Evolutionary conservation across 2,888 invertebrate species (phyloP).

Genomic region (Drosophila nigricruria): DNA sequence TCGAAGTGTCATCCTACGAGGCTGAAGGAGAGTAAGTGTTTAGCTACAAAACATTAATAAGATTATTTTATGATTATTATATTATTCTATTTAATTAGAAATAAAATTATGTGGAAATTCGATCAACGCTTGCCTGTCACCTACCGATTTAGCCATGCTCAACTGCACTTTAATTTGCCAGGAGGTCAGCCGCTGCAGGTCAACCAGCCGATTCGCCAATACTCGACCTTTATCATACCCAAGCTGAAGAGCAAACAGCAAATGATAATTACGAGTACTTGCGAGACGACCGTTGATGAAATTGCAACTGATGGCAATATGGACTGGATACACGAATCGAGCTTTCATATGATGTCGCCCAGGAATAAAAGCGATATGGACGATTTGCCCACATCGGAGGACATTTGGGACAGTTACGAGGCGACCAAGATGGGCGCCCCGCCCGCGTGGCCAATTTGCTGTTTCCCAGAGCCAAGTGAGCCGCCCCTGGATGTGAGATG

Average conservation of each 20-base stretch:
- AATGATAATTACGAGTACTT: no score
- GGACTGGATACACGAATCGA: not conserved
- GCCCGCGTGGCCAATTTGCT: conserved; percentile 31
- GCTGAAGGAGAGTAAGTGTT: no score
- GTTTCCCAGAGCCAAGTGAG: not conserved
- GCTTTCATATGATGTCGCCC: not conserved
- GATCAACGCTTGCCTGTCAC: not conserved
- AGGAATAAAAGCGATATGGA: not conserved
- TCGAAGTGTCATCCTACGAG: no score
- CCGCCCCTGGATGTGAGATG: no score
- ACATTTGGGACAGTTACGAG: conserved; percentile 25
- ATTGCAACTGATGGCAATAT: not conserved
- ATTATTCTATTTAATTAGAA: no score
- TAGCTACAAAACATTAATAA: no score
- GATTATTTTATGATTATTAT: no score
- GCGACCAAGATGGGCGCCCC: not conserved
- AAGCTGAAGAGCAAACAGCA: not conserved
- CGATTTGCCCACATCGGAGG: conserved; percentile 31
- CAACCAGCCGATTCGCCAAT: not conserved
- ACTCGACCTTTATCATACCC: not conserved
- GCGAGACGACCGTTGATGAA: not conserved
- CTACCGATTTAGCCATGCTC: not conserved
- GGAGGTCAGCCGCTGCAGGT: fast-evolving
- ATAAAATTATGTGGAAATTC: no score
- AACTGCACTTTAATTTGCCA: not conserved